These are phyloP conservation scores for Elysia chlorotica DNA, from an alignment of 1,140 invertebrate genomes.

Conservation along the genomic window DNA sequence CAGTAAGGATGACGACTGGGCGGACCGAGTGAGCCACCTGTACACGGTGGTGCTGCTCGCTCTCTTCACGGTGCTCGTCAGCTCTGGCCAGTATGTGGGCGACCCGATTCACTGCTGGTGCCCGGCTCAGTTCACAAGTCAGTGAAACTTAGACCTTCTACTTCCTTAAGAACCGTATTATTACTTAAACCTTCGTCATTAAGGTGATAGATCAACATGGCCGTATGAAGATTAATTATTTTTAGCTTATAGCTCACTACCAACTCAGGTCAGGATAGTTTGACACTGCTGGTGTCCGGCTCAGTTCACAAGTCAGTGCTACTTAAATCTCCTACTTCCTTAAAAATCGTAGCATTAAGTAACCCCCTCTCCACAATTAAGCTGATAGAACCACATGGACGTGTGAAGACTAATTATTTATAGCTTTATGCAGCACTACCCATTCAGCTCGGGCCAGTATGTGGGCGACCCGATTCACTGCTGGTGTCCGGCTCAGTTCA, in stretches of 20 bases:
- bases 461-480: constrained; percentile 57
- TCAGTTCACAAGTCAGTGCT: constrained; percentile 44
- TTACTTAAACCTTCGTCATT: not conserved
- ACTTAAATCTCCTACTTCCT: not conserved
- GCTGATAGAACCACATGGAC: not conserved
- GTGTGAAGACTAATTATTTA: no score
- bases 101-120: constrained; percentile 57
- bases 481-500: constrained; percentile 57
- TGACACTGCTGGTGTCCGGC: constrained; percentile 56
- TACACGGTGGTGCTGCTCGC: constrained; percentile 47
- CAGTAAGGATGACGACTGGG: constrained; percentile 47
- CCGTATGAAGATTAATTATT: no score
- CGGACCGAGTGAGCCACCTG: constrained; percentile 46
- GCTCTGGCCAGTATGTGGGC: constrained; percentile 56
- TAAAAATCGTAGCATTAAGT: not conserved
- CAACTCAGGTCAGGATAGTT: constrained; percentile 55
- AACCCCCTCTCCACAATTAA: not conserved
- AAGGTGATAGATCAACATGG: not conserved
- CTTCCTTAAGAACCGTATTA: not conserved
- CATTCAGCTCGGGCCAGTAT: constrained; percentile 56
- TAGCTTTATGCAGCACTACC: no score
- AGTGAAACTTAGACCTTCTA: not conserved
- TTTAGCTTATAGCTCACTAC: no score
- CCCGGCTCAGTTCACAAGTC: constrained; percentile 51
- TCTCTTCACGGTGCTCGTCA: constrained; percentile 47